Evolutionary conservation across 2,888 invertebrate genomes (phyloP).

Genomic region (Gonocerus acuteangulatus): DNA sequence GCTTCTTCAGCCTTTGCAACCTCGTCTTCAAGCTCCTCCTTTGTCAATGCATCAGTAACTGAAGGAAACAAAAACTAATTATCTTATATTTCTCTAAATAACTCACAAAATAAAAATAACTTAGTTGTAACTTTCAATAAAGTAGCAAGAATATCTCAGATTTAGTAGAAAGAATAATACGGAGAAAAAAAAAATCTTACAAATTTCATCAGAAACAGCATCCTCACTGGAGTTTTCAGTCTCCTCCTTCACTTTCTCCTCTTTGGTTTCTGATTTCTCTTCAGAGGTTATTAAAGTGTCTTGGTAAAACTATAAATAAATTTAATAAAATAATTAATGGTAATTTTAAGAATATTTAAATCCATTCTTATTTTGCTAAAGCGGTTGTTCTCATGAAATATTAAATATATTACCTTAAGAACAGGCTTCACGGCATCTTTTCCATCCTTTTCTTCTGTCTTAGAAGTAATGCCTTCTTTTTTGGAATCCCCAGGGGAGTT

Average conservation of each 20-base stretch:
- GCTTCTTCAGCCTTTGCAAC: constrained; percentile 44
- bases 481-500: constrained; percentile 46
- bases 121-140: background rate
- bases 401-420: constrained; percentile 44
- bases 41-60: constrained; percentile 27
- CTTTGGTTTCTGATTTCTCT: constrained; percentile 39
- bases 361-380: background rate
- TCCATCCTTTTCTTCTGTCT: constrained; percentile 45
- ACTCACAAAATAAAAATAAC: background rate
- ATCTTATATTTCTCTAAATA: too few species aligned
- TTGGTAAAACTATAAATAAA: constrained; percentile 66
- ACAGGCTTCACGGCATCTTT: constrained; percentile 45
- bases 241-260: constrained; percentile 35
- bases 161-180: background rate
- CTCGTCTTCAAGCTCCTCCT: constrained; percentile 41
- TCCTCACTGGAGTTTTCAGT: background rate
- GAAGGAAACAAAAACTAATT: too few species aligned
- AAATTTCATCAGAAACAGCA: constrained; percentile 11
- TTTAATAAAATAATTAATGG: background rate
- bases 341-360: background rate
- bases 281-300: constrained; percentile 74
- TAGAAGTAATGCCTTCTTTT: constrained; percentile 44
- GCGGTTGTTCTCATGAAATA: background rate
- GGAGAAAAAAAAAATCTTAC: background rate
- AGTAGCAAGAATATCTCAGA: background rate